A percentile compares a stretch with the other conserved stretches of the same genome.
These are phyloP conservation scores for Lasius fuliginosus DNA, from an alignment of 2,888 invertebrate genomes.

Conservation along the genomic window DNA sequence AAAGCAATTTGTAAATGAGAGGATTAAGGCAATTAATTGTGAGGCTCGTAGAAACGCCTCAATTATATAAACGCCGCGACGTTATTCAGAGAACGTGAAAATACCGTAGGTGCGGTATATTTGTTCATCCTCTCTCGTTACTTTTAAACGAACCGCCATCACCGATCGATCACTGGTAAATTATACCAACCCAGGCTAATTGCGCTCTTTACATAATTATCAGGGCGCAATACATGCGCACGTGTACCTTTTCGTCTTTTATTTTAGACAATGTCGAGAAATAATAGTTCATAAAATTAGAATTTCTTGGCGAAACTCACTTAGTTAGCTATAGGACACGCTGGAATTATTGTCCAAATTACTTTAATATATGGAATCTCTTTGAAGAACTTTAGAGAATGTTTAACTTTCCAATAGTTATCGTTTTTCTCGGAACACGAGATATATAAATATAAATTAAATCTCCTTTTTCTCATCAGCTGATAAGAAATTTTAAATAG, in stretches of 20 bases:
- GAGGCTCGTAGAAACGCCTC: neutral
- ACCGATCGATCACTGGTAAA: slow-evolving; percentile 68
- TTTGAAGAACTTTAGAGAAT: neutral
- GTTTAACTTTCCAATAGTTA: neutral
- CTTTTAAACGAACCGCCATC: slow-evolving; percentile 65
- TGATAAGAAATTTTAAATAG: too few relatives aligned
- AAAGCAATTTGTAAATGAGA: neutral
- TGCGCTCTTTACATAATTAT: slow-evolving; percentile 62
- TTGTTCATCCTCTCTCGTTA: slow-evolving; percentile 74
- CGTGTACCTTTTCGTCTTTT: neutral
- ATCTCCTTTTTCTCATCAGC: too few relatives aligned
- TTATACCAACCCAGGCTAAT: slow-evolving; percentile 69
- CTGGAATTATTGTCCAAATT: slow-evolving; percentile 3
- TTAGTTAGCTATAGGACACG: slow-evolving; percentile 12
- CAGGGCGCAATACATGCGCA: slow-evolving; percentile 21
- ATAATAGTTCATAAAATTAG: slow-evolving; percentile 25
- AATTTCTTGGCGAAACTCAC: slow-evolving; percentile 19
- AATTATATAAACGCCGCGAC: slow-evolving; percentile 11
- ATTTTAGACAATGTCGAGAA: slow-evolving; percentile 13
- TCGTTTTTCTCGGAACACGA: neutral
- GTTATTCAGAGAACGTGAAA: slow-evolving; percentile 18
- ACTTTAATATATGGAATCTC: slow-evolving; percentile 2
- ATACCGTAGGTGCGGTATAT: slow-evolving; percentile 73
- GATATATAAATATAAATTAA: slow-evolving; percentile 7
- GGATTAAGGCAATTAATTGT: neutral